A percentile compares a stretch with the other conserved stretches of the same genome.
Conservation (phyloP, 2,113 vertebrate species). For the Cyphomyrus discorhynchus region DNA sequence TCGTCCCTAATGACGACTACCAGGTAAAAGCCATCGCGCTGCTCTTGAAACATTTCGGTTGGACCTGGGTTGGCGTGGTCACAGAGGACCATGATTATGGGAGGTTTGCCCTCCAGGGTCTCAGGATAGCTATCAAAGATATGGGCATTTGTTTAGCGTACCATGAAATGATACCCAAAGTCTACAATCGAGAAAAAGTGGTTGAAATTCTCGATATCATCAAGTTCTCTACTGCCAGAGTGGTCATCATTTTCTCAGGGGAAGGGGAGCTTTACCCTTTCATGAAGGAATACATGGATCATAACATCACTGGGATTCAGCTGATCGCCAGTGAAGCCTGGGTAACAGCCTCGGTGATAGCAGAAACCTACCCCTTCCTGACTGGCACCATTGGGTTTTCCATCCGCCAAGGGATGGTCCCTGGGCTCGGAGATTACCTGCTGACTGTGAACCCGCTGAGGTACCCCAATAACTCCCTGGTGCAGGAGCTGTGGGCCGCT, state of each 20-base stretch:
- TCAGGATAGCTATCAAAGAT: conserved; percentile 48
- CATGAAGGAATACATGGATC: conserved; percentile 54
- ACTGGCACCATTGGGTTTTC: conserved; percentile 60
- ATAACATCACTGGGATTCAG: conserved; percentile 61
- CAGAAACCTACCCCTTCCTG: conserved; percentile 48
- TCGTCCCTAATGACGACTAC: conserved; percentile 36
- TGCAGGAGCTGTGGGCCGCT: conserved; percentile 57
- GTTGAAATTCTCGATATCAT: too few species aligned
- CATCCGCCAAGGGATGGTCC: conserved; percentile 50
- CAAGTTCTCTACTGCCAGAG: conserved; percentile 56
- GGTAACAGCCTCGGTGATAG: conserved; percentile 59
- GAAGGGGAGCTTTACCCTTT: conserved; percentile 63
- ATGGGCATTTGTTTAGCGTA: conserved; percentile 57
- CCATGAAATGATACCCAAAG: conserved; percentile 59
- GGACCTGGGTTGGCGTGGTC: conserved; percentile 61
- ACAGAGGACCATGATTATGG: conserved; percentile 61
- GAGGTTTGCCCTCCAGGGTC: conserved; percentile 53
- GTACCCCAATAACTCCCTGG: conserved; percentile 49
- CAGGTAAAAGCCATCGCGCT: conserved; percentile 63
- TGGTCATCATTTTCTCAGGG: conserved; percentile 58
- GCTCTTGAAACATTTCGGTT: conserved; percentile 56
- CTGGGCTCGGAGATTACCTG: conserved; percentile 52
- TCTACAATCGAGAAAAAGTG: conserved; percentile 45
- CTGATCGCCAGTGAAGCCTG: conserved; percentile 69
- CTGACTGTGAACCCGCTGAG: conserved; percentile 46